These are phyloP conservation scores for Ceratina australensis DNA, from an alignment of 1,140 invertebrate species.

Conservation along the genomic window DNA sequence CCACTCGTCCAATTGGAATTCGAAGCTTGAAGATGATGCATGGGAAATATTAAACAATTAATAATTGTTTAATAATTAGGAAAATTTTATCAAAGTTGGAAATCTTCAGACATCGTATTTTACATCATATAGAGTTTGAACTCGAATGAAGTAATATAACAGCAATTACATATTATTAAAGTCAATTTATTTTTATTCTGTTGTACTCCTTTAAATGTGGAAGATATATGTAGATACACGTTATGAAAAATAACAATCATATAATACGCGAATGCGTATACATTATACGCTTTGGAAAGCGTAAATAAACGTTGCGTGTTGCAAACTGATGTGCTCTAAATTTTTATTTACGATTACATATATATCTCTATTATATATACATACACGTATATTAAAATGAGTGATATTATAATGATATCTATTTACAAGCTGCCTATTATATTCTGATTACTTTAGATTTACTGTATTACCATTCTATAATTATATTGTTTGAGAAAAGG, in stretches of 20 bases:
- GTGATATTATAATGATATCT: neutral
- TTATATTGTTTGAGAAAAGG: neutral
- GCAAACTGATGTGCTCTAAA: slow-evolving; percentile 2
- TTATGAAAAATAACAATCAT: slow-evolving; percentile 1
- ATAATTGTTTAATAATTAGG: slow-evolving; percentile 47
- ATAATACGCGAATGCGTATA: neutral
- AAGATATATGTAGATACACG: slow-evolving; percentile 6
- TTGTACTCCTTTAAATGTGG: neutral
- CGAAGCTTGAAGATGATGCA: slow-evolving; percentile 80
- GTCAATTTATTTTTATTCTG: slow-evolving; percentile 39
- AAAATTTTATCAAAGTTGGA: slow-evolving; percentile 28
- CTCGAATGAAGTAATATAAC: slow-evolving; percentile 39
- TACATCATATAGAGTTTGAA: slow-evolving; percentile 24
- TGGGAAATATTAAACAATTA: slow-evolving; percentile 82
- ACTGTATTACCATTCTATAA: slow-evolving; percentile 10
- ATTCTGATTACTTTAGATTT: slow-evolving; percentile 23
- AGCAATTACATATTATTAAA: slow-evolving; percentile 18
- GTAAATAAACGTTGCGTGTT: slow-evolving; percentile 10
- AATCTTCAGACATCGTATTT: neutral
- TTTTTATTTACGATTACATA: slow-evolving; percentile 2
- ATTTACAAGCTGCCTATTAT: neutral
- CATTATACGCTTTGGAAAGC: neutral
- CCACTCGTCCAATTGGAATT: slow-evolving; percentile 68
- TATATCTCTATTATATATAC: no score
- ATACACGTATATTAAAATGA: neutral